These are phyloP conservation scores for Myotis lucifugus DNA, from an alignment of 2,113 vertebrate genomes.

Conservation along the genomic window DNA sequence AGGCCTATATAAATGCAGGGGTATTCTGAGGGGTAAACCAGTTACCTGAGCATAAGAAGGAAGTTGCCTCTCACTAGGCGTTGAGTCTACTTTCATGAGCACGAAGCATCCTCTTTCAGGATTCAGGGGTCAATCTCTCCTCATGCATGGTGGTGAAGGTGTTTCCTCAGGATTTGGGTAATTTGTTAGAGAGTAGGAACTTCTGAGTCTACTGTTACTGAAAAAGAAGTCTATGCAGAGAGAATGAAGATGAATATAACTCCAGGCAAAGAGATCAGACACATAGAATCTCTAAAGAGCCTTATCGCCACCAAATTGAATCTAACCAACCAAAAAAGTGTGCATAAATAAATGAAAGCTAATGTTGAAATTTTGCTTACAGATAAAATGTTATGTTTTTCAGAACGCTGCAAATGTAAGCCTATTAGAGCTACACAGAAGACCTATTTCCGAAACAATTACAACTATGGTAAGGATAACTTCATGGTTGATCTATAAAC, in stretches of 20 bases:
- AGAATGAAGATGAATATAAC: background rate
- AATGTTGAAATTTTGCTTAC: background rate
- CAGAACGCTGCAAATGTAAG: constrained; percentile 95
- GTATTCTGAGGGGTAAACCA: background rate
- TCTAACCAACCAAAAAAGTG: background rate
- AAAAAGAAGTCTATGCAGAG: background rate
- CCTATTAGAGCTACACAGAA: constrained; percentile 89
- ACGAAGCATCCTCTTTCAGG: background rate
- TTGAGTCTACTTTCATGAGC: background rate
- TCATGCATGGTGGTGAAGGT: background rate
- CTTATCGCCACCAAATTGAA: background rate
- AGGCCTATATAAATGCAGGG: background rate
- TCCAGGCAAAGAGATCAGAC: background rate
- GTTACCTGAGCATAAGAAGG: background rate
- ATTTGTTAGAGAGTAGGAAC: background rate
- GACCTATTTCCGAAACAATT: constrained; percentile 95
- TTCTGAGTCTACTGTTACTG: background rate
- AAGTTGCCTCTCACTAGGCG: background rate
- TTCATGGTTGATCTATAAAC: background rate
- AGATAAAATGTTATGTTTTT: constrained; percentile 61
- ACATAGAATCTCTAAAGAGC: background rate
- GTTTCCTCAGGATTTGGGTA: background rate
- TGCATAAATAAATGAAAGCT: background rate
- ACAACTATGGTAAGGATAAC: constrained; percentile 94
- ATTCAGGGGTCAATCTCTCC: background rate